Evolutionary conservation across 2,113 vertebrate genomes (phyloP).

Genomic region (Dinomys branickii): DNA sequence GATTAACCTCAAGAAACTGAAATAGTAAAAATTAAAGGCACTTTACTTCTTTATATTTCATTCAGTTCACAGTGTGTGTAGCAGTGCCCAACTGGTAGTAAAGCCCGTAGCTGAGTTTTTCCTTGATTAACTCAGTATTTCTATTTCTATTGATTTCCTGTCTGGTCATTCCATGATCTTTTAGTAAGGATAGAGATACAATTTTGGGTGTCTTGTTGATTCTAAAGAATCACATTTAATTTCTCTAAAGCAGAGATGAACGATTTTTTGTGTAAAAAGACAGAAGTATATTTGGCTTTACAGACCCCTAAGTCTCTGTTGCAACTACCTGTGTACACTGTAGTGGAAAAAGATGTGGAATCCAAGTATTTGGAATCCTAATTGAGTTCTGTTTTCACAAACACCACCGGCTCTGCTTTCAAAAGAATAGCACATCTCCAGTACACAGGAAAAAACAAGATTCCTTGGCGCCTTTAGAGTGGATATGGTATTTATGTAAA

Average conservation of each 20-base stretch:
- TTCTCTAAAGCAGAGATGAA: background rate
- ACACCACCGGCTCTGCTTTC: background rate
- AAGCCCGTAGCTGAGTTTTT: background rate
- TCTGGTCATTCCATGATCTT: background rate
- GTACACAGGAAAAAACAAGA: background rate
- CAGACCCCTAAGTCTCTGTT: background rate
- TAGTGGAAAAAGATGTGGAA: background rate
- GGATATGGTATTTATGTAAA: background rate
- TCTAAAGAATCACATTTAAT: conserved; percentile 24
- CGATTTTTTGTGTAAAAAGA: background rate
- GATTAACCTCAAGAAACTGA: background rate
- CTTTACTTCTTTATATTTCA: background rate
- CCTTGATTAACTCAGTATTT: background rate
- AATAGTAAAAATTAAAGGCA: background rate
- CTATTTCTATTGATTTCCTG: background rate
- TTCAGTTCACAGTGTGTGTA: background rate
- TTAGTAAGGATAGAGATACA: background rate
- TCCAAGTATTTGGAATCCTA: background rate
- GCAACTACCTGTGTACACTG: background rate
- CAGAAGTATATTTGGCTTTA: background rate
- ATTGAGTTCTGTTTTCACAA: background rate
- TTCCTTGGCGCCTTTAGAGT: background rate
- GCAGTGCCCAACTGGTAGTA: background rate
- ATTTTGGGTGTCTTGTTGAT: background rate
- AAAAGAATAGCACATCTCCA: background rate